phyloP scores from a whole-genome alignment of 2,888 invertebrate species.

The Yponomeuta evonymella region DNA sequence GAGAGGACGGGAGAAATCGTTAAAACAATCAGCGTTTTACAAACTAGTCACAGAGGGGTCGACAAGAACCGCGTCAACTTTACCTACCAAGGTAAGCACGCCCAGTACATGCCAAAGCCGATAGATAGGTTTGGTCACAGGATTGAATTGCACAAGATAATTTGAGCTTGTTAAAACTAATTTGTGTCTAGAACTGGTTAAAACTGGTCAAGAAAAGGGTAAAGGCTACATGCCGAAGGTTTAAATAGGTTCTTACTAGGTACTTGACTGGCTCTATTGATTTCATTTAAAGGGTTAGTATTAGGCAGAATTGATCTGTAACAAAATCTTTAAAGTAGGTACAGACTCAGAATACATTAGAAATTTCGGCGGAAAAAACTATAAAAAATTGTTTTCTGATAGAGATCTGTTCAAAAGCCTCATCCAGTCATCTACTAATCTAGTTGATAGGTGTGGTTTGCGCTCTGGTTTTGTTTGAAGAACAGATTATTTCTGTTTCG shows the following conservation, averaged over 20 bases:
- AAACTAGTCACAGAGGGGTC: not conserved
- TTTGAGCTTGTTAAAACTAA: slow-evolving; percentile 7
- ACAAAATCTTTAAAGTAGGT: no score
- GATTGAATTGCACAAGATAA: slow-evolving; percentile 11
- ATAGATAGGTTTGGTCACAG: slow-evolving; percentile 3
- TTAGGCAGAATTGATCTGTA: no score
- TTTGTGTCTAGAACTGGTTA: not conserved
- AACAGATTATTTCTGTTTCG: no score
- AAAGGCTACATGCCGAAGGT: not conserved
- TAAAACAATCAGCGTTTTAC: not conserved
- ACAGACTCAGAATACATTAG: no score
- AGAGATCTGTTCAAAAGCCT: no score
- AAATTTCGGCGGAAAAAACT: no score
- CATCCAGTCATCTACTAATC: no score
- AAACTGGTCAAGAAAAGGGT: slow-evolving; percentile 1
- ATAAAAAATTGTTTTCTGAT: no score
- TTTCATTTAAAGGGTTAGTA: not conserved
- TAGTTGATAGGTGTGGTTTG: no score
- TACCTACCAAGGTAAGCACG: not conserved
- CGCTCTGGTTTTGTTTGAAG: no score
- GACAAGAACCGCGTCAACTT: not conserved
- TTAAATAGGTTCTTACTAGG: not conserved
- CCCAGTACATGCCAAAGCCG: not conserved
- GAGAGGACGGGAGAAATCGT: not conserved
- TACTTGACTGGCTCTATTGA: not conserved